A percentile compares a stretch with the other conserved stretches of the same genome.
Evolutionary conservation across 2,113 vertebrate species (phyloP).

Genomic region (Chamaea fasciata): DNA sequence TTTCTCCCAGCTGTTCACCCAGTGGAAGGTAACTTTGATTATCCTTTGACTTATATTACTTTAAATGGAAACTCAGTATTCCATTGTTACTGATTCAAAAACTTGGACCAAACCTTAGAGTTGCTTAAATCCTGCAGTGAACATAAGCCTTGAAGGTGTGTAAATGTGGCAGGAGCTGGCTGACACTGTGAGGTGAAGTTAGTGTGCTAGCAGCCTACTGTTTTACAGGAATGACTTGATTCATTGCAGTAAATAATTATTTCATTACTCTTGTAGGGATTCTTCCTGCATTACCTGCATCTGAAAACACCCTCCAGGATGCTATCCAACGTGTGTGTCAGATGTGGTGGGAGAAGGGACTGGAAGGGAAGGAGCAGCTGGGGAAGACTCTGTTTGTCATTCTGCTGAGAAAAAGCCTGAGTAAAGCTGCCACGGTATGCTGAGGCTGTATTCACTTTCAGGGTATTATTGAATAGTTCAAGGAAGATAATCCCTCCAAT

Average conservation of each 20-base stretch:
- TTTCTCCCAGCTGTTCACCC: not conserved
- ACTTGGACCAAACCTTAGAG: not conserved
- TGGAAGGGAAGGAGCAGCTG: slow-evolving; percentile 84
- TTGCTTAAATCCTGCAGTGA: not conserved
- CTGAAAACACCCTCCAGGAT: slow-evolving; percentile 67
- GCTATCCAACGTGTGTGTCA: slow-evolving; percentile 78
- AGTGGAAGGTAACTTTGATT: not conserved
- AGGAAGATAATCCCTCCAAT: not conserved
- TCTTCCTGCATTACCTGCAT: slow-evolving; percentile 71
- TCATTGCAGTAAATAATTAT: not conserved
- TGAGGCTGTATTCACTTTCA: not conserved
- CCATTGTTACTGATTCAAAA: not conserved
- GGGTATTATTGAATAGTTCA: not conserved
- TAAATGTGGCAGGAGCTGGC: not conserved
- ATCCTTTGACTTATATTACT: not conserved
- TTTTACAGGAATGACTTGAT: not conserved
- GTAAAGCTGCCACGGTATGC: slow-evolving; percentile 73
- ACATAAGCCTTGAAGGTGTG: not conserved
- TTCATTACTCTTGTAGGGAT: slow-evolving; percentile 69
- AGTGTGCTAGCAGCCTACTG: not conserved
- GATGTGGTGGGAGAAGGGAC: slow-evolving; percentile 88
- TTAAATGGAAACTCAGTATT: not conserved
- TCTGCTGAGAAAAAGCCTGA: slow-evolving; percentile 80
- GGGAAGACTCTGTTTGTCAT: slow-evolving; percentile 81
- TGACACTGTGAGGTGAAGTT: not conserved